These are phyloP conservation scores for human (Homo sapiens) DNA, from an alignment of 2,113 vertebrate genomes.

Conservation along the genomic window GRCh38 chr12:98195001-98195500, in stretches of 20 bases:
- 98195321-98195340: conserved; percentile 74
- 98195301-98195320: conserved; percentile 79
- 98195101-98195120: conserved; percentile 75
- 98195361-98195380: conserved; percentile 74
- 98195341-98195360: conserved; percentile 41
- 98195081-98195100: conserved; percentile 70
- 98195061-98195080: conserved; percentile 68
- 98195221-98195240: conserved; percentile 75
- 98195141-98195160: conserved; percentile 83
- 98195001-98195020: background rate
- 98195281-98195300: conserved; percentile 75
- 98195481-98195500: conserved; percentile 81
- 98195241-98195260: conserved; percentile 69
- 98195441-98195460: conserved; percentile 76
- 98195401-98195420: conserved; percentile 73
- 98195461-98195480: conserved; percentile 58
- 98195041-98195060: conserved; percentile 48
- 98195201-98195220: conserved; percentile 81
- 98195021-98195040: conserved; percentile 36
- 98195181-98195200: conserved; percentile 80
- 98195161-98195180: conserved; percentile 74
- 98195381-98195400: conserved; percentile 62
- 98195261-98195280: conserved; percentile 75
- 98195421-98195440: conserved; percentile 72
- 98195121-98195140: conserved; percentile 73